A percentile compares a stretch with the other conserved stretches of the same genome.
Conservation (phyloP, 2,113 vertebrate genomes). For the Pitta sordida region DNA sequence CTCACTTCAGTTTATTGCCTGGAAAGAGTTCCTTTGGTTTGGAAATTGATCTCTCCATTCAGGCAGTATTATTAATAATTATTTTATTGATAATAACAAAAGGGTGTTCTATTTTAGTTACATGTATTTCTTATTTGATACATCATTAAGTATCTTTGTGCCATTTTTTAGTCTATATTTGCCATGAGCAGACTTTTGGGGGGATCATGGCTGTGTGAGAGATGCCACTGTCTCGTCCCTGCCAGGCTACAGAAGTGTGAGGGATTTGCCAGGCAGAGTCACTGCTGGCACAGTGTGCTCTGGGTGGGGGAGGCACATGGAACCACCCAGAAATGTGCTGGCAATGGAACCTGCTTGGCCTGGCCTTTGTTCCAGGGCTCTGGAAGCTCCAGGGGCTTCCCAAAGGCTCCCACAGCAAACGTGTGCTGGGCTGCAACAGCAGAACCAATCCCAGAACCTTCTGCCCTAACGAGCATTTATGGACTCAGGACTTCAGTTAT, state of each 20-base stretch:
- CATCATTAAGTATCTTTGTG: not conserved
- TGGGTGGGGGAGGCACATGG: not conserved
- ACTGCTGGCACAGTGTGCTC: too few relatives aligned
- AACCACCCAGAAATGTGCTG: not conserved
- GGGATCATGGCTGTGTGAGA: too few relatives aligned
- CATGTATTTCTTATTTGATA: not conserved
- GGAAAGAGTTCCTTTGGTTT: not conserved
- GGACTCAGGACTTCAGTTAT: not conserved
- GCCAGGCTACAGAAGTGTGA: accelerated
- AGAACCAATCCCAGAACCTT: not conserved
- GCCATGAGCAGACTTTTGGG: not conserved
- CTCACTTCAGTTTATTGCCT: not conserved
- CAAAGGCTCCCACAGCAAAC: not conserved
- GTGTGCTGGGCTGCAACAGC: not conserved
- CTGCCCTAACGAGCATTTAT: not conserved
- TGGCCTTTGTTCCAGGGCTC: not conserved
- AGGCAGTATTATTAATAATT: not conserved
- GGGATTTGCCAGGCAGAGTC: not conserved
- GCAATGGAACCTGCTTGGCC: accelerated
- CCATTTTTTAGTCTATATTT: not conserved
- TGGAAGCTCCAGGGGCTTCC: not conserved
- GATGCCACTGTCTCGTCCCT: not conserved
- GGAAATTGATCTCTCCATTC: not conserved
- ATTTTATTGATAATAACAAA: not conserved
- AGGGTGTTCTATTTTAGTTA: not conserved